Evolutionary conservation across 1,140 invertebrate species (phyloP).

Genomic region (Heliconius eleuchia): DNA sequence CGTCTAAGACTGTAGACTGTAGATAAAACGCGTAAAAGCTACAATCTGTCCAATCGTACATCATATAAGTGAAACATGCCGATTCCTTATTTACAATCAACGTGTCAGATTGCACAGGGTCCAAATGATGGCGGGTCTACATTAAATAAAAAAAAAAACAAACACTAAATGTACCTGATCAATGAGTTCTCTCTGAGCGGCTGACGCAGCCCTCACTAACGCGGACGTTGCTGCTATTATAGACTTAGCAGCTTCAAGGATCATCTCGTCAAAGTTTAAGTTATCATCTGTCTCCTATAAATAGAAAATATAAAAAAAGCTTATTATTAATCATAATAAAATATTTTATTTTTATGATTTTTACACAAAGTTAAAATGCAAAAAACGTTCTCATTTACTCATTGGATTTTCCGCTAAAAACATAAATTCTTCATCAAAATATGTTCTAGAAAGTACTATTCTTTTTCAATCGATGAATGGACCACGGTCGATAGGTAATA

Average conservation of each 20-base stretch:
- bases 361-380: too few relatives aligned
- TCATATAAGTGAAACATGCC: too few relatives aligned
- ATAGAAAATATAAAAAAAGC: background rate
- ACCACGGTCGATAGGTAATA: conserved; percentile 91
- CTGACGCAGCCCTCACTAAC: conserved; percentile 96
- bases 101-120: too few relatives aligned
- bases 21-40: too few relatives aligned
- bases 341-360: too few relatives aligned
- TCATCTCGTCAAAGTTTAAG: conserved; percentile 99
- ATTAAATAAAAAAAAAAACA: too few relatives aligned
- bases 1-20: too few relatives aligned
- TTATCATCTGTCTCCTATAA: conserved; percentile 93
- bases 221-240: conserved; percentile 98
- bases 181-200: conserved; percentile 96
- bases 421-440: background rate
- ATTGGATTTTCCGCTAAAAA: background rate
- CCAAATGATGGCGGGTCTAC: too few relatives aligned
- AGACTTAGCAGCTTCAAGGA: conserved; percentile 98
- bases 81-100: too few relatives aligned
- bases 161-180: conserved; percentile 80
- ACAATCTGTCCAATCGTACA: too few relatives aligned
- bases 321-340: too few relatives aligned
- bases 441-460: background rate
- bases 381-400: too few relatives aligned
- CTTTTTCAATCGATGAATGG: background rate